These are phyloP conservation scores for Orius laevigatus DNA, from an alignment of 1,140 invertebrate species.

Conservation along the genomic window DNA sequence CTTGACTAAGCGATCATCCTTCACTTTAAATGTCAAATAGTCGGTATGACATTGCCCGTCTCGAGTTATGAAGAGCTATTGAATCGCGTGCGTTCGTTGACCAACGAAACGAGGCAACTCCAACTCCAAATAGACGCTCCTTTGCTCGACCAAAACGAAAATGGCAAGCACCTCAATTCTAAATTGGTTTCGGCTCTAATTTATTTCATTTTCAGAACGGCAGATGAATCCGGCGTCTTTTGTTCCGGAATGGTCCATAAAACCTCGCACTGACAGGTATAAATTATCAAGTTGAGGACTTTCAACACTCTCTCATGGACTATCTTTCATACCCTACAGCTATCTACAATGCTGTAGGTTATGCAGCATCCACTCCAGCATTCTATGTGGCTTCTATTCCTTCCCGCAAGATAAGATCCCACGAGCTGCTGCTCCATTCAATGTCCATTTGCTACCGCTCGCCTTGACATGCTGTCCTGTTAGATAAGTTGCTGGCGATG, in stretches of 20 bases:
- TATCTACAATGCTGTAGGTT: too few species aligned
- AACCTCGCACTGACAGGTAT: slow-evolving; percentile 11
- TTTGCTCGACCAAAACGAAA: slow-evolving; percentile 18
- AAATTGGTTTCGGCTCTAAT: not conserved
- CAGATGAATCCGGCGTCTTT: slow-evolving; percentile 8
- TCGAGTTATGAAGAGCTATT: slow-evolving; percentile 36
- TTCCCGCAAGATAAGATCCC: too few species aligned
- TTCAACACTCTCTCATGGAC: not conserved
- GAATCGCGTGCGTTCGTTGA: slow-evolving; percentile 32
- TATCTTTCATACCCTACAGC: too few species aligned
- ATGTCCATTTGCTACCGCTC: too few species aligned
- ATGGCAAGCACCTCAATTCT: slow-evolving; percentile 14
- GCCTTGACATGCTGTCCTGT: too few species aligned
- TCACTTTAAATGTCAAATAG: not conserved
- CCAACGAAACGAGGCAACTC: slow-evolving; percentile 28
- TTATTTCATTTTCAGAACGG: slow-evolving; percentile 9
- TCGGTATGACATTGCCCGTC: slow-evolving; percentile 33
- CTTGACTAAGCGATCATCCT: not conserved
- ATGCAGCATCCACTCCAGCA: too few species aligned
- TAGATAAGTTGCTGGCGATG: too few species aligned
- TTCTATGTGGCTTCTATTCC: too few species aligned
- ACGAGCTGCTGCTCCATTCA: too few species aligned
- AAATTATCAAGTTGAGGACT: not conserved
- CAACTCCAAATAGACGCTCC: slow-evolving; percentile 21
- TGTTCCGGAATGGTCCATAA: slow-evolving; percentile 11